Base-by-base conservation (phyloP, 2,888 invertebrate species). In the Andrena dorsata region DNA sequence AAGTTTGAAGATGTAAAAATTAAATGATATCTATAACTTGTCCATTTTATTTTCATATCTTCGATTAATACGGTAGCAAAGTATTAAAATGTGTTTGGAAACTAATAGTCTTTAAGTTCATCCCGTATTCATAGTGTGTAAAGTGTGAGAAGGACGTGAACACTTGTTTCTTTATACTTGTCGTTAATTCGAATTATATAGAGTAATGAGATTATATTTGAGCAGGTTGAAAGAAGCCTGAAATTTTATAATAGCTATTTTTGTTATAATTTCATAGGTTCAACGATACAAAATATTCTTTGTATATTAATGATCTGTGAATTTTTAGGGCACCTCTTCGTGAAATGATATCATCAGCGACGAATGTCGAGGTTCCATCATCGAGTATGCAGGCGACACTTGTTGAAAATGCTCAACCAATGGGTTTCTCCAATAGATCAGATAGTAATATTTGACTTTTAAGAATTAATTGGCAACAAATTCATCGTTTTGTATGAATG, bases 331-430 rank as follows among this genome's bases (percentile, higher is more conserved):
- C 97, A 88, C 95, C 97, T 89, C 95, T 95, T 88, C 97, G 96
- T 87, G 97, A 97, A 91, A 98, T 98, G 98, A 95, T 97, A 94
- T 95, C 95, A 94, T 95, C 96, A 92, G 95, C 95, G 56, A 93
- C 92, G 71, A 94, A 93, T 75, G 73, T 61, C 26, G 86, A 78
- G 81, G 83, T 75, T 86, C 90, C 86, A 87, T 86, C 90, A 74
- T 94, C 95, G 83, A 96, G 95, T 89, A 96, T 96, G 94, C 96
- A 96, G 90, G 96, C 97, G 90, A 96, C 96, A 92, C 96, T 98
- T 92, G 97, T 98, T 90, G 96, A 96, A 92, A 97, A 97, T 95
- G 97, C 97, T 92, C 97, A 97, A 94, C 97, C 97, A 61, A 95
- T 97, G 94, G 96, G 96, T 94, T 96, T 97, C 94, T 96, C 97